Evolutionary conservation across 37 sponge, comb jelly and placozoan genomes (phyloP).

Genomic region (Bolinopsis microptera): DNA sequence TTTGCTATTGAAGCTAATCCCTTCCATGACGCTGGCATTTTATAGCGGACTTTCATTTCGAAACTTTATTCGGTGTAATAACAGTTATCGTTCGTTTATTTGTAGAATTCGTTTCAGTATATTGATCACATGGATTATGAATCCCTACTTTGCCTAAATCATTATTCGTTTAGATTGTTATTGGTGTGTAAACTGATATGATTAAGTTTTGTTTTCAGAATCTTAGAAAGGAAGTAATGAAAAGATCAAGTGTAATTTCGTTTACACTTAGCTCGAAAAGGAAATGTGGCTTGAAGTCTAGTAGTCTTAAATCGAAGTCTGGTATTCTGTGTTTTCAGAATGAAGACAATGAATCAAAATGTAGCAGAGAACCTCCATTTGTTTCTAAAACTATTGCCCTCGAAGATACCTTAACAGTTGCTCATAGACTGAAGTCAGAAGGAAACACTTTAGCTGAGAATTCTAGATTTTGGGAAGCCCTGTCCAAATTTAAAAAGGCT

Average conservation of each 20-base stretch:
- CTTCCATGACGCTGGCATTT: too few relatives aligned
- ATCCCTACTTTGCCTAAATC: too few relatives aligned
- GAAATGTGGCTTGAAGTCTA: not conserved
- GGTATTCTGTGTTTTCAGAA: not conserved
- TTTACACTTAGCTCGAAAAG: not conserved
- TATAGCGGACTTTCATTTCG: too few relatives aligned
- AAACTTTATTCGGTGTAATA: too few relatives aligned
- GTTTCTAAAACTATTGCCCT: not conserved
- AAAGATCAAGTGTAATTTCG: not conserved
- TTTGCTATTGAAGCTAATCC: too few relatives aligned
- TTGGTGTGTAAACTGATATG: too few relatives aligned
- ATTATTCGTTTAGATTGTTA: too few relatives aligned
- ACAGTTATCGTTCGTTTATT: too few relatives aligned
- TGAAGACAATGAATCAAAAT: not conserved
- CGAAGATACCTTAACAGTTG: conserved; percentile 73
- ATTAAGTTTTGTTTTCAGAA: too few relatives aligned
- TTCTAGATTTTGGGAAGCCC: conserved; percentile 65
- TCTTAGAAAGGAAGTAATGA: too few relatives aligned
- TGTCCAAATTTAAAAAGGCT: conserved; percentile 22
- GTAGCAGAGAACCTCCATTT: not conserved
- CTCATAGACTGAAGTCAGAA: conserved; percentile 74
- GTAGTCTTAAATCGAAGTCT: not conserved
- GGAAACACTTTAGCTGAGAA: conserved; percentile 80
- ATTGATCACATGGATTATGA: too few relatives aligned
- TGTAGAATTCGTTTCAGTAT: too few relatives aligned